These are phyloP conservation scores for Chloroclystis v-ata DNA, from an alignment of 2,888 invertebrate species.

Conservation along the genomic window DNA sequence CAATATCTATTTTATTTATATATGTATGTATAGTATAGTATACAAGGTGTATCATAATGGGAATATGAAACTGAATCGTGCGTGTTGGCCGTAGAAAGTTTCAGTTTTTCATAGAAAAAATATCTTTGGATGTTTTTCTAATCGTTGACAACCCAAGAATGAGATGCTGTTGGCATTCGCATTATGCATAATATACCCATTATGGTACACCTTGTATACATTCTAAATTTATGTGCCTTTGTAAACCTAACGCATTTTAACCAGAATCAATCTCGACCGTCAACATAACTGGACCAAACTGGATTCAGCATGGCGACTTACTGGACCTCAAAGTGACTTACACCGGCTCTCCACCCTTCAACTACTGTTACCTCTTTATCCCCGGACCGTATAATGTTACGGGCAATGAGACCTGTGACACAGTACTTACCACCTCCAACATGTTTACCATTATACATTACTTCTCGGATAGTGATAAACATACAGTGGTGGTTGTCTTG, in stretches of 20 bases:
- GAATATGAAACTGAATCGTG: too few species aligned
- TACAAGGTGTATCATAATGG: too few species aligned
- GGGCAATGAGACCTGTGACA: conserved; percentile 86
- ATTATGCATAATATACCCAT: too few species aligned
- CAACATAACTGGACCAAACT: conserved; percentile 85
- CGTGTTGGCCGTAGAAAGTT: too few species aligned
- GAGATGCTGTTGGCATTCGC: too few species aligned
- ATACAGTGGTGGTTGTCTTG: conserved; percentile 87
- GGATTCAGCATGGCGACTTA: conserved; percentile 90
- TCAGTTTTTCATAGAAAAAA: too few species aligned
- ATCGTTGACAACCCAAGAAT: too few species aligned
- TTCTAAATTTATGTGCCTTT: too few species aligned
- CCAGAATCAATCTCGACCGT: conserved; percentile 85
- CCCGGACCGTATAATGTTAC: conserved; percentile 83
- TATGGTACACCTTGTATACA: too few species aligned
- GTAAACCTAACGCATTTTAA: conserved; percentile 1
- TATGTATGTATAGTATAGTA: too few species aligned
- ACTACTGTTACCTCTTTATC: conserved; percentile 82
- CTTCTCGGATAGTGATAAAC: conserved; percentile 82
- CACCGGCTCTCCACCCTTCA: conserved; percentile 84
- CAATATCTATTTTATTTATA: too few species aligned
- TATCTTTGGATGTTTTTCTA: too few species aligned
- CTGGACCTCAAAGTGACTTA: conserved; percentile 84
- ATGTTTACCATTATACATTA: conserved; percentile 82
- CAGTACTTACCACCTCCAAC: conserved; percentile 66